Percentiles rank a stretch among this genome's conserved stretches.
Evolutionary conservation across 2,113 vertebrate species (phyloP).

Genomic region (Odobenus rosmarus): DNA sequence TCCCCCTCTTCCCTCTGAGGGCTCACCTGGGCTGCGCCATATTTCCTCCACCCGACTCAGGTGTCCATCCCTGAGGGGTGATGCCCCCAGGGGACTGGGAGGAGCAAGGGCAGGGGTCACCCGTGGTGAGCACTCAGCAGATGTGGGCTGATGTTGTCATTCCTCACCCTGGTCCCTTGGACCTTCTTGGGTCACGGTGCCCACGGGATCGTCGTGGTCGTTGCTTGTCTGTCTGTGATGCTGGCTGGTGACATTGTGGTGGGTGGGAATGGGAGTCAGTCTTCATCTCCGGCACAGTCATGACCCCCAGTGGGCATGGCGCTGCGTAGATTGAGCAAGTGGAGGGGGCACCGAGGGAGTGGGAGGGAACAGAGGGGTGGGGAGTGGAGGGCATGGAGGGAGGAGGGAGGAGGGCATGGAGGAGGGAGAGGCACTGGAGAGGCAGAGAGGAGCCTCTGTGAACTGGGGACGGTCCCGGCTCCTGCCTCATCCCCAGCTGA

Average conservation of each 20-base stretch:
- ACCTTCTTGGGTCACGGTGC: background rate
- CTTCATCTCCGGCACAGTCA: background rate
- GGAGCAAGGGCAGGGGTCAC: background rate
- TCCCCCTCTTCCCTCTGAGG: background rate
- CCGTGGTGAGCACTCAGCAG: accelerated
- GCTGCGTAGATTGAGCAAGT: background rate
- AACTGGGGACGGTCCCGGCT: accelerated
- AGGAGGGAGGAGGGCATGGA: background rate
- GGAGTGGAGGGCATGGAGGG: background rate
- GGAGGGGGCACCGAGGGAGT: background rate
- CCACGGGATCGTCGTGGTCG: accelerated
- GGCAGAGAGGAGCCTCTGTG: background rate
- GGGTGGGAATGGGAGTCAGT: background rate
- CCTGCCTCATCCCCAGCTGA: accelerated
- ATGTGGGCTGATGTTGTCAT: background rate
- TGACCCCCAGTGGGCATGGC: background rate
- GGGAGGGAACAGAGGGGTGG: background rate
- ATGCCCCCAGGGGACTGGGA: background rate
- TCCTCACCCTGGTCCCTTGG: background rate
- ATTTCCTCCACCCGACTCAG: background rate
- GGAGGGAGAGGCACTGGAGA: background rate
- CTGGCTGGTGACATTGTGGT: background rate
- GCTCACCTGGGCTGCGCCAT: background rate
- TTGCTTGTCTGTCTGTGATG: background rate
- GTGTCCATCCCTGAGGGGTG: background rate